Evolutionary conservation across 1,140 invertebrate species (phyloP).

Genomic region (Drosophila kepulauana): DNA sequence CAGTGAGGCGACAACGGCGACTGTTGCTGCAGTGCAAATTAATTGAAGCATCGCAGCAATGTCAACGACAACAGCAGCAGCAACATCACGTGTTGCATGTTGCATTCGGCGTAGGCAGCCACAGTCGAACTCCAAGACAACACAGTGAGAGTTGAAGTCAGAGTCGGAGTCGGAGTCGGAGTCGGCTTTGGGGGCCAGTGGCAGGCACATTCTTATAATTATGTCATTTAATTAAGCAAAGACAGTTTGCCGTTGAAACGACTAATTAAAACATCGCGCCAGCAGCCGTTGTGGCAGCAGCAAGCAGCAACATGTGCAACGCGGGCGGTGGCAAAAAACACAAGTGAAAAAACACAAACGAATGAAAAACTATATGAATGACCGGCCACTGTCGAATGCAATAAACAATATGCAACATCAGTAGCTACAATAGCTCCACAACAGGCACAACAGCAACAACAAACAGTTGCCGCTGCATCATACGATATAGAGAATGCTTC

Average conservation of each 20-base stretch:
- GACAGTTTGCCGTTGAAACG: slow-evolving; percentile 77
- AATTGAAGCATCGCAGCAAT: slow-evolving; percentile 81
- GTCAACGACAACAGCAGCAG: slow-evolving; percentile 78
- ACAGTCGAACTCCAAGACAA: not conserved
- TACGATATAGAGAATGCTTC: slow-evolving; percentile 81
- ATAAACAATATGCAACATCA: slow-evolving; percentile 56
- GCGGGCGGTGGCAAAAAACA: slow-evolving; percentile 65
- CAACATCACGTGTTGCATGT: slow-evolving; percentile 83
- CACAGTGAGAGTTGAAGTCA: slow-evolving; percentile 13
- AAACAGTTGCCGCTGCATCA: slow-evolving; percentile 73
- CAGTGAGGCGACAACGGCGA: slow-evolving; percentile 44
- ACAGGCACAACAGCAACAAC: slow-evolving; percentile 30
- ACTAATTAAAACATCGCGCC: slow-evolving; percentile 85
- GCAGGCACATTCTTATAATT: slow-evolving; percentile 83
- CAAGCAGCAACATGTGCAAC: slow-evolving; percentile 50
- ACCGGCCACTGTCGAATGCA: slow-evolving; percentile 52
- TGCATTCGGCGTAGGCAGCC: slow-evolving; percentile 73
- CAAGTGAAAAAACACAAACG: slow-evolving; percentile 14
- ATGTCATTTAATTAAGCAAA: slow-evolving; percentile 85
- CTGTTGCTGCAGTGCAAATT: slow-evolving; percentile 74
- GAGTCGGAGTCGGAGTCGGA: slow-evolving; percentile 19
- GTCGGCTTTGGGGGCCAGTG: slow-evolving; percentile 54
- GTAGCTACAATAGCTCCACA: slow-evolving; percentile 43
- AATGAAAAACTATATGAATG: slow-evolving; percentile 58
- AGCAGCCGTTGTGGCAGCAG: slow-evolving; percentile 37